Conservation (phyloP, 2,888 invertebrate genomes). For the Alsophila aescularia region DNA sequence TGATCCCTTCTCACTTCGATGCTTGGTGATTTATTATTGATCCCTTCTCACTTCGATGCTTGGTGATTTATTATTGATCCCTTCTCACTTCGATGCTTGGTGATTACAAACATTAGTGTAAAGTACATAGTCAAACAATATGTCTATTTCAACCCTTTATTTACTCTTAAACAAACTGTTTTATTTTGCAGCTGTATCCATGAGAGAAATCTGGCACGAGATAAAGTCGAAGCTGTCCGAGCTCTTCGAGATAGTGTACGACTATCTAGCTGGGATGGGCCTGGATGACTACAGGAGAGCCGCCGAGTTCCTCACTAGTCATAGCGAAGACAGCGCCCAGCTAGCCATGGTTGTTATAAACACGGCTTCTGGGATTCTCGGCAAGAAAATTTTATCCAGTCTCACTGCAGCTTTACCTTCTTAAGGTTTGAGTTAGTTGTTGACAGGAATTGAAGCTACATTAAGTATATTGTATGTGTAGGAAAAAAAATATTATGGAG, state of each 20-base stretch:
- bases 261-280: slow-evolving; percentile 70
- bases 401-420: slow-evolving; percentile 44
- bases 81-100: too few relatives aligned
- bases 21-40: too few relatives aligned
- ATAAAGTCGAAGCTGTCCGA: slow-evolving; percentile 62
- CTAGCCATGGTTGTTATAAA: slow-evolving; percentile 66
- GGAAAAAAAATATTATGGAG: too few relatives aligned
- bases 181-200: slow-evolving; percentile 61
- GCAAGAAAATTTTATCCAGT: slow-evolving; percentile 67
- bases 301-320: slow-evolving; percentile 53
- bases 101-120: too few relatives aligned
- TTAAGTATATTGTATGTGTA: too few relatives aligned
- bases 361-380: slow-evolving; percentile 59
- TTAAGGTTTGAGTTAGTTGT: too few relatives aligned
- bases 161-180: neutral
- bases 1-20: too few relatives aligned
- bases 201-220: slow-evolving; percentile 72
- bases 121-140: too few relatives aligned
- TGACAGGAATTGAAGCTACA: too few relatives aligned
- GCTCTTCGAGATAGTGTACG: slow-evolving; percentile 71
- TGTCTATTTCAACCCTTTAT: too few relatives aligned
- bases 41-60: too few relatives aligned
- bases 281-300: slow-evolving; percentile 67
- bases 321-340: slow-evolving; percentile 48
- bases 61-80: too few relatives aligned